Percentiles rank a stretch among this genome's conserved stretches.
Evolutionary conservation across 1,140 invertebrate species (phyloP).

Genomic region (Acromyrmex charruanus): DNA sequence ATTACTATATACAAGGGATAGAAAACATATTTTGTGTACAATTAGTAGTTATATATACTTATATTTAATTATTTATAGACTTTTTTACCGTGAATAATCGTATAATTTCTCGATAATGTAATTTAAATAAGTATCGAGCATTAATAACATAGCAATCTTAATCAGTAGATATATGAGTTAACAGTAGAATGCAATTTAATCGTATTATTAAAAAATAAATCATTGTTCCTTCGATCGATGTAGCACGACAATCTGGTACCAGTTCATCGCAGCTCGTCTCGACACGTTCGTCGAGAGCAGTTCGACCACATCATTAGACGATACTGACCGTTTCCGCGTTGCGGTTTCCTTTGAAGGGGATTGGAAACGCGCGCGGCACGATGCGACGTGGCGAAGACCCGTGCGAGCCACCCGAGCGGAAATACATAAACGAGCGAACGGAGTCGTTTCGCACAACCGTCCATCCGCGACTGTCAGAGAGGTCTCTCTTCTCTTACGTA

Average conservation of each 20-base stretch:
- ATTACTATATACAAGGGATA: no score
- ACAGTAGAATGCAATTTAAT: neutral
- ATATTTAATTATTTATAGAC: no score
- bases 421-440: conserved; percentile 82
- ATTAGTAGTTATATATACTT: no score
- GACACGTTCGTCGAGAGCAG: conserved; percentile 42
- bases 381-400: conserved; percentile 34
- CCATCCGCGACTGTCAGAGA: conserved; percentile 9
- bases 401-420: conserved; percentile 81
- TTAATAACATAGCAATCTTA: neutral
- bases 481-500: conserved; percentile 26
- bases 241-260: conserved; percentile 13
- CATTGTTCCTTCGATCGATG: neutral
- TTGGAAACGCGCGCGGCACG: conserved; percentile 66
- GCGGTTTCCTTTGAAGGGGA: conserved; percentile 85
- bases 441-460: conserved; percentile 39
- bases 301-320: conserved; percentile 85
- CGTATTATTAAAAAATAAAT: neutral
- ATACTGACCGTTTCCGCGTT: conserved; percentile 79
- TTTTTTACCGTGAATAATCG: no score
- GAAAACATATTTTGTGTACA: no score
- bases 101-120: neutral
- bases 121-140: neutral
- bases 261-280: conserved; percentile 48
- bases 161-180: neutral